Base-by-base conservation (phyloP, 2,113 vertebrate species). In the Perccottus glenii region DNA sequence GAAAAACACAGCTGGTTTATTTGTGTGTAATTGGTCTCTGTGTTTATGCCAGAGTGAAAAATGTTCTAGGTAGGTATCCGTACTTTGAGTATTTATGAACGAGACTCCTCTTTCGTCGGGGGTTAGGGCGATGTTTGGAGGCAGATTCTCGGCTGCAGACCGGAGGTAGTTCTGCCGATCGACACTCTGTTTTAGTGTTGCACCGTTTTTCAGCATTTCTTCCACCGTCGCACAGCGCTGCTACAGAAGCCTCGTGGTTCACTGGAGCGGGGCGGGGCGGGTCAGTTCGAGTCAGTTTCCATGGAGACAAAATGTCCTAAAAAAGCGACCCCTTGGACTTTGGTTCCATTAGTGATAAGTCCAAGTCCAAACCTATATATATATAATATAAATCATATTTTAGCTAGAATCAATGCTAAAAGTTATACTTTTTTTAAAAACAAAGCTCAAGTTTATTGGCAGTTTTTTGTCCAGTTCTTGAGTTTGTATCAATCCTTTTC, bases 81-180 rank as follows among this genome's bases (percentile, higher is more conserved):
- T 92, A 92, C 90, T 83, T 81, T 69, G 77, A 91, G 82, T 92
- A 90, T 93, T 96, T 94, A 94, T 94, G 92, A 93, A 92, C 84
- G 73, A 50, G 19, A 27, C 19, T 27, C 19, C 61, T 19, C 91
- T 44, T 71, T 76, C 59, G 67, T 60, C 12, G 64, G 70, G 72
- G 62, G 79, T 43, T 35, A 35, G 60, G 32, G 53, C 16, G 50
- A 38, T 57, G 3, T 6, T 27, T 12, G 36, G 5, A 6, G 2
- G 11, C 3, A 10, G 56, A 4, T 67, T 91, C 93, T 86, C 85
- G 68, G 79, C 58, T 11, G 92, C 75, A 90, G 88, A 81, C 89
- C 89, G 92, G 90, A 80, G 10, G 78, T 90, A 84, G 78, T 93
- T 94, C 89, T 92, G 90, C 92, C 19, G 19, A 27, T 27, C 65